A percentile compares a stretch with the other conserved stretches of the same genome.
These are phyloP conservation scores for Heterocephalus glaber DNA, from an alignment of 2,113 vertebrate genomes.

Conservation along the genomic window DNA sequence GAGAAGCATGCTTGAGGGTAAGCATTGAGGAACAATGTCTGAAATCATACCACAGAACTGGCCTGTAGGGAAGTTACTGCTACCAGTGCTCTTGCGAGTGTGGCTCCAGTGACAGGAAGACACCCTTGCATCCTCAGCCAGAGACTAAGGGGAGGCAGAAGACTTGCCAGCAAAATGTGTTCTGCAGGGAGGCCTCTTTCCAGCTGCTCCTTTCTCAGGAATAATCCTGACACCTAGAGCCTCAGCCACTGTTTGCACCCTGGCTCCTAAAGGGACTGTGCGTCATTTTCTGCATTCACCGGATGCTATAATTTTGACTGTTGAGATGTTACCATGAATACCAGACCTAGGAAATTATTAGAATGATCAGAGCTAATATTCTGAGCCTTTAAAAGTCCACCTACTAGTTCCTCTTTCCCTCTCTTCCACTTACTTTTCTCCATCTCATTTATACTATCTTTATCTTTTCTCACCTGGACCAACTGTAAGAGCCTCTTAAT, in stretches of 20 bases:
- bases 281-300: background rate
- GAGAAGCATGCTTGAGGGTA: background rate
- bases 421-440: background rate
- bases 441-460: background rate
- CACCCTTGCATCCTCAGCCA: background rate
- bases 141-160: background rate
- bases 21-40: background rate
- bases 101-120: background rate
- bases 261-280: background rate
- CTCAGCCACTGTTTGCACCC: background rate
- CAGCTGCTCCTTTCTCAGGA: background rate
- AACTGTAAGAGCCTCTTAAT: background rate
- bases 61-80: background rate
- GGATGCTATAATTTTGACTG: background rate
- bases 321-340: background rate
- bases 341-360: background rate
- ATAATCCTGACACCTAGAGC: background rate
- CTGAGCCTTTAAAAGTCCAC: background rate
- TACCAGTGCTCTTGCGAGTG: accelerated
- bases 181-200: background rate
- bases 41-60: background rate
- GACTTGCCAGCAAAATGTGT: background rate
- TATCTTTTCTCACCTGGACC: background rate
- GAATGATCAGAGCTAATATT: background rate
- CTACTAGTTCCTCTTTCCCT: background rate